Base-by-base conservation (phyloP, 2,113 vertebrate species). In the Rhynchomys soricoides region DNA sequence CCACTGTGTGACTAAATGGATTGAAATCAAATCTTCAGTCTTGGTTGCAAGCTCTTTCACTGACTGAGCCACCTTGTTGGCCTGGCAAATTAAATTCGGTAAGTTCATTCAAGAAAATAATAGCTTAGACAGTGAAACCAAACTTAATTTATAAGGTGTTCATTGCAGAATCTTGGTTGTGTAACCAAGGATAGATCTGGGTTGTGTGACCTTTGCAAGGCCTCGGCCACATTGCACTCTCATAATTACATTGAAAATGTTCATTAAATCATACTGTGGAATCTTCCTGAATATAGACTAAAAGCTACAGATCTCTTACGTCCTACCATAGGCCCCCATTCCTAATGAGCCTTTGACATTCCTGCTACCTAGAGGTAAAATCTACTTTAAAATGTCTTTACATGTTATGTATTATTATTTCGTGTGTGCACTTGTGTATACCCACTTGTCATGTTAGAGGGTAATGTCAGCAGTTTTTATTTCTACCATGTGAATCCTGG, bases 61-160 rank as follows among this genome's bases (percentile, higher is more conserved):
- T 21, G 1, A 57, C 11, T 82, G 12, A 83, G 22, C 21, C 55
- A 59, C 40, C 79, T 59, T 59, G 22, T 22, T 82, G 37, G 52
- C 78, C 37, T 83, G 55, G 12, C 22, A 29, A 62, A 62, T 43
- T 29, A 59, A 62, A 75, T 70, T 89, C 57, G 66, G 45, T 21
- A 16, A 26, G 9, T 82, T 83, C 8, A 70, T 29, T 94, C 16
- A 85, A 93, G 90, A 10, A 12, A 62, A 94, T 59, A 79, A 66
- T 82, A 8, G 77, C 89, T 92, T 82, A 66, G 45, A 74, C 2
- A 55, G 11, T 22, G 55, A 93, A 74, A 78, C 40, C 92, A 93
- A 87, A 34, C 7, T 92, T 83, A 64, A 71, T 40, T 66, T 93
- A 89, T 48, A 74, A n/a, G 73, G 55, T 40, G 7, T 75, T 90